These are phyloP conservation scores for Parnassius smintheus DNA, from an alignment of 2,888 invertebrate genomes.

Conservation along the genomic window DNA sequence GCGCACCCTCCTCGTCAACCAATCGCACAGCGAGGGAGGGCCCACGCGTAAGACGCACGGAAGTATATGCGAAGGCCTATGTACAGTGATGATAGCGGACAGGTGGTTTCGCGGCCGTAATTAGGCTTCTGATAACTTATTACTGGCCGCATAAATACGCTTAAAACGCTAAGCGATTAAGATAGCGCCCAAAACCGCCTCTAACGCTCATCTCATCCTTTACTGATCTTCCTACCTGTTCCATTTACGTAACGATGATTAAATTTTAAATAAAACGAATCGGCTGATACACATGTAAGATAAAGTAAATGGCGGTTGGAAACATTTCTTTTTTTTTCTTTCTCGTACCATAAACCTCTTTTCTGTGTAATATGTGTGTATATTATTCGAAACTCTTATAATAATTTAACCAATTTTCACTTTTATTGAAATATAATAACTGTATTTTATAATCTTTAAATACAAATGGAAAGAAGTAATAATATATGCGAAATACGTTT, in stretches of 20 bases:
- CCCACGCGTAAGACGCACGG: conserved; percentile 77
- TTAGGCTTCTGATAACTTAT: conserved; percentile 79
- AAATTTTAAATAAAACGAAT: conserved; percentile 20
- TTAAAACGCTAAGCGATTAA: conserved; percentile 69
- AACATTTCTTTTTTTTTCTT: neutral
- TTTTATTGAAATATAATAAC: too few relatives aligned
- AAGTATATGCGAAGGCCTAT: conserved; percentile 82
- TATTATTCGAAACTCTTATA: too few relatives aligned
- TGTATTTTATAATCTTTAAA: too few relatives aligned
- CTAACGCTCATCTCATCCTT: conserved; percentile 47
- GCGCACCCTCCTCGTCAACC: conserved; percentile 64
- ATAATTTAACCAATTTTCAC: too few relatives aligned
- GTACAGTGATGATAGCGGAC: conserved; percentile 78
- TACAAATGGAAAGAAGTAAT: too few relatives aligned
- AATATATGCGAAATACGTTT: too few relatives aligned
- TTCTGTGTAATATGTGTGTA: neutral
- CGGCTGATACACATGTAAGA: neutral
- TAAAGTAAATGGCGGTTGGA: conserved; percentile 3
- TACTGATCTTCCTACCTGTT: conserved; percentile 7
- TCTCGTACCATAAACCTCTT: neutral
- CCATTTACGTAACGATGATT: conserved; percentile 22
- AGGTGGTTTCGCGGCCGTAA: conserved; percentile 80
- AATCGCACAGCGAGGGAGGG: conserved; percentile 72
- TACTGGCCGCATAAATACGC: conserved; percentile 70
- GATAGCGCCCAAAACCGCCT: conserved; percentile 61